Evolutionary conservation across 2,113 vertebrate genomes (phyloP).

Genomic region (Euleptes europaea): DNA sequence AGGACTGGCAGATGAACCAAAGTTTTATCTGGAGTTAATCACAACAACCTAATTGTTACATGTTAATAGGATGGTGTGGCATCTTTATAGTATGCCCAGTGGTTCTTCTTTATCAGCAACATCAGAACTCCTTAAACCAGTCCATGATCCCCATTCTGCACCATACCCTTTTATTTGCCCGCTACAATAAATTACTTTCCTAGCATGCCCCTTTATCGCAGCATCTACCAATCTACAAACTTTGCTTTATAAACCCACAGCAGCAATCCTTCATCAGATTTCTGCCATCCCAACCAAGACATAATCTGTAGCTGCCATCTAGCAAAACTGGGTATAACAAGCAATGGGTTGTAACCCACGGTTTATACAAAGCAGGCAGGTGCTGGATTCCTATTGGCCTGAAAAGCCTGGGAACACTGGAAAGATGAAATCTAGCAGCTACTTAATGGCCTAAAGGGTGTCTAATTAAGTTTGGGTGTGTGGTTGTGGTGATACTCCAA

Average conservation of each 20-base stretch:
- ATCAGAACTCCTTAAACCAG: background rate
- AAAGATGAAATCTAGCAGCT: background rate
- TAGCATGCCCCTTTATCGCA: background rate
- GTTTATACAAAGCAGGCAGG: background rate
- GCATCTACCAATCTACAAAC: background rate
- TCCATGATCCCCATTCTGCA: too few relatives aligned
- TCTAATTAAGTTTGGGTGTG: slow-evolving; percentile 3
- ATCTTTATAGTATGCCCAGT: background rate
- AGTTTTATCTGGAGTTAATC: background rate
- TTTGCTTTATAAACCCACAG: background rate
- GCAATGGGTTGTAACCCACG: background rate
- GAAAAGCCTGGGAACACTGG: background rate
- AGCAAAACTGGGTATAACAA: background rate
- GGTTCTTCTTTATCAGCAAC: background rate
- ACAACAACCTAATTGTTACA: background rate
- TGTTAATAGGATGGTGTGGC: background rate
- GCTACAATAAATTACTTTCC: background rate
- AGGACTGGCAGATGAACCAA: background rate
- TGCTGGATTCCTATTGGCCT: background rate
- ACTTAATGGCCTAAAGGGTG: background rate
- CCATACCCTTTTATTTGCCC: background rate
- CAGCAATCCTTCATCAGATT: background rate
- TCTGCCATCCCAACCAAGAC: background rate
- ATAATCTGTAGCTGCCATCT: background rate
- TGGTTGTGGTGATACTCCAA: background rate